These are phyloP conservation scores for Lanius ludovicianus DNA, from an alignment of 2,113 vertebrate species.

Conservation along the genomic window DNA sequence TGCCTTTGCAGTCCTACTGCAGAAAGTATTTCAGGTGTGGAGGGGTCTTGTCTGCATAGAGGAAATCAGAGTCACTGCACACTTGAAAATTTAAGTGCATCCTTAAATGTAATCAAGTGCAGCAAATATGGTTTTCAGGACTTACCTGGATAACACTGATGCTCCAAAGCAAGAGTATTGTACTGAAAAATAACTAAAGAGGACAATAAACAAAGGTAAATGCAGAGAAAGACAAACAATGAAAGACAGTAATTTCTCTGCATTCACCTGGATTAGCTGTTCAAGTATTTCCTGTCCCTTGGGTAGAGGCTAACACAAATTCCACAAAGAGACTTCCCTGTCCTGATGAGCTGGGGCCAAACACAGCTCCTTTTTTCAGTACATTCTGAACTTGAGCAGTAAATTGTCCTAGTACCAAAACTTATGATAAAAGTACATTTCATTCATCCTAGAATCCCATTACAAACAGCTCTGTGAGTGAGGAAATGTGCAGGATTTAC, in stretches of 20 bases:
- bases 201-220: not conserved
- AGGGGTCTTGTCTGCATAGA: not conserved
- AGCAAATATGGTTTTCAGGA: not conserved
- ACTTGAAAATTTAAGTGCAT: not conserved
- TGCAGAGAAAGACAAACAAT: not conserved
- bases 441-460: too few relatives aligned
- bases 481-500: not conserved
- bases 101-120: not conserved
- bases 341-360: not conserved
- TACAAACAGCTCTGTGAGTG: not conserved
- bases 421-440: accelerated
- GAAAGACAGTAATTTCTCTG: not conserved
- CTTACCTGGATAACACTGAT: not conserved
- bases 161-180: not conserved
- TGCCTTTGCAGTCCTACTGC: not conserved
- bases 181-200: not conserved
- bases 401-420: not conserved
- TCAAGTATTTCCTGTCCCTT: not conserved
- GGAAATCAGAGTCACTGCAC: not conserved
- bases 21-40: not conserved
- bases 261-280: not conserved
- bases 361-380: not conserved
- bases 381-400: not conserved
- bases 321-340: not conserved
- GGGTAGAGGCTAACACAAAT: not conserved